Conservation (phyloP, 1,140 invertebrate genomes). For the Popillia japonica region DNA sequence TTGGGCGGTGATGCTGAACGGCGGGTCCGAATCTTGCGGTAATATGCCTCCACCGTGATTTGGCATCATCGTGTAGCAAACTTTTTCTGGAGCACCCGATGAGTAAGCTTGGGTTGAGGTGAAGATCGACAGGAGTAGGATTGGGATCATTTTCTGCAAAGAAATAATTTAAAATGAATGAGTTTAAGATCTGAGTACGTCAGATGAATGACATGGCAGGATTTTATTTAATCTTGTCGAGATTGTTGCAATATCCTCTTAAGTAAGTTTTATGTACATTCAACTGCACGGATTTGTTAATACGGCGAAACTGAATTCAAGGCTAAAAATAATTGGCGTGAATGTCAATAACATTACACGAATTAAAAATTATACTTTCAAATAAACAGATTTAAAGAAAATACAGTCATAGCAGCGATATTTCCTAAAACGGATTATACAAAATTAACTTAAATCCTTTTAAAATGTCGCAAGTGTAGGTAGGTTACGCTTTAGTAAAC, state of each 20-base stretch:
- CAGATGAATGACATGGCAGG: not conserved
- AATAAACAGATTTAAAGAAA: too few relatives aligned
- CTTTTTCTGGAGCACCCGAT: constrained; percentile 64
- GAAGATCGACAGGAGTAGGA: constrained; percentile 46
- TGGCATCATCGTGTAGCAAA: constrained; percentile 65
- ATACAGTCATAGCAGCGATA: too few relatives aligned
- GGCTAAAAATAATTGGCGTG: not conserved
- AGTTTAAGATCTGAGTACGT: too few relatives aligned
- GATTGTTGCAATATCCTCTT: not conserved
- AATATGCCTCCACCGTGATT: constrained; percentile 62
- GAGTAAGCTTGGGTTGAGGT: constrained; percentile 56
- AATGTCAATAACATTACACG: not conserved
- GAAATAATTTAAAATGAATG: too few relatives aligned
- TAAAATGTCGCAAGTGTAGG: too few relatives aligned
- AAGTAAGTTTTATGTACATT: too few relatives aligned
- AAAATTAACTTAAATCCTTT: too few relatives aligned
- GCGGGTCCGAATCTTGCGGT: constrained; percentile 58
- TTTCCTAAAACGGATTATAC: too few relatives aligned
- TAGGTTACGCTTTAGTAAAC: too few relatives aligned
- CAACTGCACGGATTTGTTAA: not conserved
- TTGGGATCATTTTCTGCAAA: constrained; percentile 47
- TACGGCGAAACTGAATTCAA: not conserved
- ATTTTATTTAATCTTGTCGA: not conserved
- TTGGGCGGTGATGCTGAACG: constrained; percentile 57
- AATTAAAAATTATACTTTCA: not conserved